A percentile compares a stretch with the other conserved stretches of the same genome.
phyloP scores from a whole-genome alignment of 2,113 vertebrate genomes.

The Dunckerocampus dactyliophorus region DNA sequence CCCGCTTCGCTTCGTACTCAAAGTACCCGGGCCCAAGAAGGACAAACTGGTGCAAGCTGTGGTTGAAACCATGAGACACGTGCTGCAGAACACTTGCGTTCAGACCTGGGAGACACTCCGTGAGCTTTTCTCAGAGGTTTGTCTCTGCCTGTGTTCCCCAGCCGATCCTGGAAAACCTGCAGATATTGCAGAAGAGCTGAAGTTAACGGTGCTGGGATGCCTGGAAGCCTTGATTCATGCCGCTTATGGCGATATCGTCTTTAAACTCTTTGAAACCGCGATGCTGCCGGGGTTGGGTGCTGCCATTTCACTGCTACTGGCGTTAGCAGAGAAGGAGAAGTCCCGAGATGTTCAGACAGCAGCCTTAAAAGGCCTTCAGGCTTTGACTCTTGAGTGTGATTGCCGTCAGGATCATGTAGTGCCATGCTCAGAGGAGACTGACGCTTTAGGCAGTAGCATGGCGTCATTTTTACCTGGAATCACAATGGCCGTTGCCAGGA shows the following conservation, averaged over 20 bases:
- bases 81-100: conserved; percentile 81
- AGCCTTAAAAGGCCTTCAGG: conserved; percentile 80
- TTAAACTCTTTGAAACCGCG: conserved; percentile 77
- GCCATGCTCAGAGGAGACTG: conserved; percentile 49
- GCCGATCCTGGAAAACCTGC: conserved; percentile 61
- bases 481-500: conserved; percentile 71
- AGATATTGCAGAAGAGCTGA: conserved; percentile 81
- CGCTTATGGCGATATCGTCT: conserved; percentile 74
- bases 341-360: conserved; percentile 77
- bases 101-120: conserved; percentile 78
- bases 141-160: conserved; percentile 77
- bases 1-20: conserved; percentile 85
- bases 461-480: conserved; percentile 93
- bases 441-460: conserved; percentile 73
- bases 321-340: conserved; percentile 80
- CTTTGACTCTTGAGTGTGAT: conserved; percentile 79
- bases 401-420: conserved; percentile 69
- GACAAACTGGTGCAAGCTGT: conserved; percentile 77
- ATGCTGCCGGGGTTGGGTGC: conserved; percentile 84
- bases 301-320: conserved; percentile 81
- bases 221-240: conserved; percentile 81
- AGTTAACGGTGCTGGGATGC: conserved; percentile 73
- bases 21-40: conserved; percentile 74
- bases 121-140: conserved; percentile 87
- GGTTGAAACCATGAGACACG: conserved; percentile 74